Base-by-base conservation (phyloP, 2,113 vertebrate species). In the Larimichthys polyactis region DNA sequence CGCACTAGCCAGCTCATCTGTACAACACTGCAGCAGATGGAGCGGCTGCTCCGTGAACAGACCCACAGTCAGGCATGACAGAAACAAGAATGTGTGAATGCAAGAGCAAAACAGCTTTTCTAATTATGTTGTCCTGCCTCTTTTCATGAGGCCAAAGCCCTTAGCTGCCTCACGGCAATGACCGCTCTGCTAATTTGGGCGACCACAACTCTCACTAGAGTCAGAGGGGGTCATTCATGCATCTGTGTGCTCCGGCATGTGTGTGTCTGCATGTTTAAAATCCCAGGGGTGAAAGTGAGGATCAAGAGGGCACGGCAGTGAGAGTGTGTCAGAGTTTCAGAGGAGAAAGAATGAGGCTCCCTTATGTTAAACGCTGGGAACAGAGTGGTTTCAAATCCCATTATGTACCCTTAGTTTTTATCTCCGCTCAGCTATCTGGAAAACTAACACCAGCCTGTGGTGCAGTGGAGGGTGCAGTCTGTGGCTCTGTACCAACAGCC, bases 201-300 rank as follows among this genome's bases (percentile, higher is more conserved):
- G 16, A 5, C 70, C 59, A 29, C 75, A 58, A 73, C 81, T 78
- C 85, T 63, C 76, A 78, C 58, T 62, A 46, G 75, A 79, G 54
- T 83, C 81, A 83, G 48, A 58, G 40, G 16, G 59, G 75, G 79
- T 88, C 86, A 70, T 57, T 19, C 29, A n/a, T 71, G 58, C 69
- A 60, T 80, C 70, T 57, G 67, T 55, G 58, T 24, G 44, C 72
- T 81, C 48, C 65, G 75, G 81, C 65, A 80, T 79, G 81, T 71
- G 76, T 63, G 59, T 43, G 78, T 90, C 69, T 91, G 83, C 63
- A 73, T 87, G 24, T 79, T 71, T 85, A 60, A 87, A 78, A 82
- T 85, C 85, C 71, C 81, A n/a, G 43, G 63, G n/a, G 58, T 77
- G 80, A 89, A 90, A 78, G 62, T 67, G 69, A 74, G 85, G 66